Base-by-base conservation (phyloP, 2,797 vertebrate genomes). In the Oophaga sylvatica region DNA sequence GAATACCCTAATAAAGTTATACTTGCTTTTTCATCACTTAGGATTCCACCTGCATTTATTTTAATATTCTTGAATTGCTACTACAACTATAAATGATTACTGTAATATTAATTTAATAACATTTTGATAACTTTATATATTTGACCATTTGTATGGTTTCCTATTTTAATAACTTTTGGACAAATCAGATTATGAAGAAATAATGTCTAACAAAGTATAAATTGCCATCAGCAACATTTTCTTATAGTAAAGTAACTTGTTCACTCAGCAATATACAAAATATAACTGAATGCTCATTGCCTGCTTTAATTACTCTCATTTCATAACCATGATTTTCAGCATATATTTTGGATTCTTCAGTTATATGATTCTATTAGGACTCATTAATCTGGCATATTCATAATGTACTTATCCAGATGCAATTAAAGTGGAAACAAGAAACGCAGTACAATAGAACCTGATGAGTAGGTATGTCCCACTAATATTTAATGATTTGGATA, bases 291-390 rank as follows among this genome's bases (percentile, higher is more conserved):
- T 56, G 16, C 62, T 88, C 57, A 71, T 82, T 88, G 81, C 75
- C 65, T 73, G 63, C 20, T 87, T 88, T 84, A 88, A 88, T 88
- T 84, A 75, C 75, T 84, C 87, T 79, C 59, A 56, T 84, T 84
- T 84, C 65, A 84, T 68, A 84, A 84, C 53, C 71, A 57, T 8
- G 41, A 70, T 79, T 88, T 88, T 84, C 87, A 87, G 87, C 81
- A 84, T 62, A 84, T 41, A 68, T 84, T 73, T 70, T 71, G 60
- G 75, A 80, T 84, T 83, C 80, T 80, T 71, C 20, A 26, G 81
- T 88, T 80, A 84, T 84, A 81, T 80, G 70, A 84, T 68, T 70
- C 81, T 88, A 80, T 80, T 70, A 88, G 81, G 81, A 87, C 20
- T 78, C 75, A 79, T 88, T 60, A 78, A 79, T 83, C 26, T 75